These are phyloP conservation scores for Microctenopoma lineatum DNA, from an alignment of 2,797 vertebrate species.

Conservation along the genomic window DNA sequence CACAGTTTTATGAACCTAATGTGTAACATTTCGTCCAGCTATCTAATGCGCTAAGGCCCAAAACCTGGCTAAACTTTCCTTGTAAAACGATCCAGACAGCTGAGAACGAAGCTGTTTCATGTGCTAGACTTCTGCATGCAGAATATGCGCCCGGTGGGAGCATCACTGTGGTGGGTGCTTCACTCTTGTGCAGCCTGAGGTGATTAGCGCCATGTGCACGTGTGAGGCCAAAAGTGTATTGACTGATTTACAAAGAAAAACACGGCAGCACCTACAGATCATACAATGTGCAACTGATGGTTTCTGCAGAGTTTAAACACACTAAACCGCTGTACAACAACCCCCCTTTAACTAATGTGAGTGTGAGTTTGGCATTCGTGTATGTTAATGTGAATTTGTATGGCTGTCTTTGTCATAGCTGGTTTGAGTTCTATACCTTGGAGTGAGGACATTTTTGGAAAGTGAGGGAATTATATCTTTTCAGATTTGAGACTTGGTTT, in stretches of 20 bases:
- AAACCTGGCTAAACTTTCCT: slow-evolving; percentile 26
- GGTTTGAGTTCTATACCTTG: no score
- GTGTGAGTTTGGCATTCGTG: background rate
- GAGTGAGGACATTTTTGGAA: no score
- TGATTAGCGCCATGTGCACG: slow-evolving; percentile 34
- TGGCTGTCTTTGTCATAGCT: background rate
- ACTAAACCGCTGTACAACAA: slow-evolving; percentile 5
- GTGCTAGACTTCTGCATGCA: slow-evolving; percentile 48
- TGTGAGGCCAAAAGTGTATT: background rate
- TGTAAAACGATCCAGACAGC: slow-evolving; percentile 40
- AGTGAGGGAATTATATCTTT: no score
- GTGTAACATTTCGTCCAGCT: slow-evolving; percentile 30
- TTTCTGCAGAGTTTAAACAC: slow-evolving; percentile 2
- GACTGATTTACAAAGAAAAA: slow-evolving; percentile 18
- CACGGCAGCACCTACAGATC: slow-evolving; percentile 11
- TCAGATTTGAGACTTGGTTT: no score
- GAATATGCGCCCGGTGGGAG: slow-evolving; percentile 36
- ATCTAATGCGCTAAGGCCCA: slow-evolving; percentile 8
- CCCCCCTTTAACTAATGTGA: background rate
- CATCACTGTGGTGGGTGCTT: slow-evolving; percentile 25
- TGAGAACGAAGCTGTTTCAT: slow-evolving; percentile 57
- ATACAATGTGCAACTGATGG: background rate
- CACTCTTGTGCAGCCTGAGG: slow-evolving; percentile 14
- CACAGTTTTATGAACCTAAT: slow-evolving; percentile 24
- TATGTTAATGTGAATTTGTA: slow-evolving; percentile 10